A percentile compares a stretch with the other conserved stretches of the same genome.
Evolutionary conservation across 2,888 invertebrate genomes (phyloP).

Genomic region (Frankliniella fusca): DNA sequence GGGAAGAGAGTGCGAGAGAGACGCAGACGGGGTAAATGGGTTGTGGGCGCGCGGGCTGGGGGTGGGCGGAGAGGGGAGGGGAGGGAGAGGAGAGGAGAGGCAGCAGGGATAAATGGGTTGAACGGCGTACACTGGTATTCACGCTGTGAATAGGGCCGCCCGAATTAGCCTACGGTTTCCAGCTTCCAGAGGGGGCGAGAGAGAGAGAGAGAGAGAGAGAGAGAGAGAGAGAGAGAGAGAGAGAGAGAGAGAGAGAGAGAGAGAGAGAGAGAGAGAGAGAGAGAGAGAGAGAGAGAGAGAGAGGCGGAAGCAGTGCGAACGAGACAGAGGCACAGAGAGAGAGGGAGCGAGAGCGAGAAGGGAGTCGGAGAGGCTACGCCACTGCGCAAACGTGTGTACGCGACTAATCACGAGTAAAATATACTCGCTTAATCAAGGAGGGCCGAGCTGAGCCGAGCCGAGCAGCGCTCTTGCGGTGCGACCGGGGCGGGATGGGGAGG

Average conservation of each 20-base stretch:
- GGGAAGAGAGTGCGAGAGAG: not conserved
- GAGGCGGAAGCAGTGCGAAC: no score
- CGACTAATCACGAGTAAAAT: conserved; percentile 6
- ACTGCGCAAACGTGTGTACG: not conserved
- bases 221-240: not conserved
- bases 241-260: not conserved
- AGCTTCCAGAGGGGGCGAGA: not conserved
- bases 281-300: not conserved
- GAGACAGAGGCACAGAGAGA: not conserved
- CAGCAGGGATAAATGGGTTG: not conserved
- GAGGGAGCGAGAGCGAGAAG: not conserved
- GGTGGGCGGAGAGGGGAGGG: not conserved
- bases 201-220: conserved; percentile 4
- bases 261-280: not conserved
- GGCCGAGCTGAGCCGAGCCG: not conserved
- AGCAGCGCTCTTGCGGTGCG: no score
- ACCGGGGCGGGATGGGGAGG: no score
- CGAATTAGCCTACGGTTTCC: no score
- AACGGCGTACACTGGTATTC: not conserved
- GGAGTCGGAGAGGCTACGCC: not conserved
- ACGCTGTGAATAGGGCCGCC: not conserved
- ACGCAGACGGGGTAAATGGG: not conserved
- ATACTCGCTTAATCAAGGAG: not conserved
- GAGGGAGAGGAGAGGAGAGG: not conserved
- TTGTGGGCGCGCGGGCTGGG: not conserved